phyloP scores from a whole-genome alignment of 1,140 invertebrate species.

The Bathynomus jamesi region DNA sequence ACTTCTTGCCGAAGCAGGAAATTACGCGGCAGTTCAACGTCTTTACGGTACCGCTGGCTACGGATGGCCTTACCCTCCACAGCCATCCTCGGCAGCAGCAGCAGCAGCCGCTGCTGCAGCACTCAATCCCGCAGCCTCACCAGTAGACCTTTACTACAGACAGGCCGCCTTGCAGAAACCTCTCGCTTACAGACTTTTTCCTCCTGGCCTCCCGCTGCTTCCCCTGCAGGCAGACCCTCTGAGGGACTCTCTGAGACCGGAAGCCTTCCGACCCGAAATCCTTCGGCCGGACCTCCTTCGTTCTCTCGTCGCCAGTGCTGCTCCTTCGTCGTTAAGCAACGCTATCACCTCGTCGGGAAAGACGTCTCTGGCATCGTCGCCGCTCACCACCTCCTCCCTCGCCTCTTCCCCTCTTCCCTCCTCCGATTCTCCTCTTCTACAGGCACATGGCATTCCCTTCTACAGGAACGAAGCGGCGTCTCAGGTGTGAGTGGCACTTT shows the following conservation, averaged over 20 bases:
- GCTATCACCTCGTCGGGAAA: not conserved
- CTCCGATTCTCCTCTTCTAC: not conserved
- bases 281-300: not conserved
- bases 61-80: slow-evolving; percentile 2
- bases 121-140: not conserved
- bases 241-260: not conserved
- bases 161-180: slow-evolving; percentile 47
- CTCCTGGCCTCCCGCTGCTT: slow-evolving; percentile 10
- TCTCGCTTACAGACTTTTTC: slow-evolving; percentile 38
- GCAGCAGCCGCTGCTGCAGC: slow-evolving; percentile 28
- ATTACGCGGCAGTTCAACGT: slow-evolving; percentile 92
- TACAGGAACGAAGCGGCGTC: not conserved
- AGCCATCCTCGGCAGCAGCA: slow-evolving; percentile 39
- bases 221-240: not conserved
- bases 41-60: slow-evolving; percentile 45
- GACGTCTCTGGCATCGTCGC: not conserved
- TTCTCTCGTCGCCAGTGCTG: not conserved
- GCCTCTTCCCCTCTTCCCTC: not conserved
- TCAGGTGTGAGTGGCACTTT: no score
- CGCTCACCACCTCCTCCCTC: not conserved
- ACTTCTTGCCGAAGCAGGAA: slow-evolving; percentile 91
- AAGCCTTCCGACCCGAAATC: not conserved
- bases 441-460: not conserved
- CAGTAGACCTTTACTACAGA: slow-evolving; percentile 36
- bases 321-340: not conserved